These are phyloP conservation scores for Excalfactoria chinensis DNA, from an alignment of 2,113 vertebrate species.

Conservation along the genomic window DNA sequence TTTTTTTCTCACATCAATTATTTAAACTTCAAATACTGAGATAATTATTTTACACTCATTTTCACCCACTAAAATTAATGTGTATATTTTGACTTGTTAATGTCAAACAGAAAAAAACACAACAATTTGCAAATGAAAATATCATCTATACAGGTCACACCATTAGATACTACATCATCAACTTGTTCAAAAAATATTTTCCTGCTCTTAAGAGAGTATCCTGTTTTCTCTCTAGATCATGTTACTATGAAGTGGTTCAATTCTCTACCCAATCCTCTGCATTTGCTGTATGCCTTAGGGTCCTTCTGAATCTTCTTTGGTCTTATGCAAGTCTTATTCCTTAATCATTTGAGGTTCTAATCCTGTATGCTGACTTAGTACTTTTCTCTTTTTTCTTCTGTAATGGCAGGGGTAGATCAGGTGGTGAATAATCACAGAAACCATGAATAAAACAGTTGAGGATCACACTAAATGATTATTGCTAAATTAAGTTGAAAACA, in stretches of 20 bases:
- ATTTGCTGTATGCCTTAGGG: neutral
- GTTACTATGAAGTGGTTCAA: neutral
- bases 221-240: neutral
- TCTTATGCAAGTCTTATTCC: neutral
- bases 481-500: neutral
- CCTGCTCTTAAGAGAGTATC: neutral
- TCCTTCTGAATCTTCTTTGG: neutral
- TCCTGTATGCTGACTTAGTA: neutral
- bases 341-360: neutral
- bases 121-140: conserved; percentile 5
- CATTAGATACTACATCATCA: neutral
- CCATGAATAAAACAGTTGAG: neutral
- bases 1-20: neutral
- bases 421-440: neutral
- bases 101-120: neutral
- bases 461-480: neutral
- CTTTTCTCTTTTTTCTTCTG: neutral
- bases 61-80: neutral
- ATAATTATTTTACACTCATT: neutral
- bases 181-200: neutral
- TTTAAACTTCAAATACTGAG: neutral
- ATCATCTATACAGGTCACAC: neutral
- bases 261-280: neutral
- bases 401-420: neutral
- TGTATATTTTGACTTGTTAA: neutral